Base-by-base conservation (phyloP, 2,113 vertebrate species). In the Archocentrus centrarchus region DNA sequence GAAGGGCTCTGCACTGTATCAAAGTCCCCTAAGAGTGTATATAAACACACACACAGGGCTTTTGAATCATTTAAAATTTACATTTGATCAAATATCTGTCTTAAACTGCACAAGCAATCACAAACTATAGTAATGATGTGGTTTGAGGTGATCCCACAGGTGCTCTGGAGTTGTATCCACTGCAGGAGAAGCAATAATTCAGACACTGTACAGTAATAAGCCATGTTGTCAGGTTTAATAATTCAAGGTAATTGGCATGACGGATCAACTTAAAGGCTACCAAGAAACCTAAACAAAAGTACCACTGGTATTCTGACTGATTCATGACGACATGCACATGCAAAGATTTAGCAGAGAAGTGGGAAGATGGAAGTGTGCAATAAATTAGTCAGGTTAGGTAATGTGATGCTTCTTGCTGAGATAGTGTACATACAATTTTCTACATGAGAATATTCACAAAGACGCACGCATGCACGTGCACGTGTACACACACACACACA, bases 1-100 rank as follows among this genome's bases (percentile, higher is more conserved):
- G 98, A 97, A 47, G 98, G 98, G 92, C 98, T 99, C 95, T 99
- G 98, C 61, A 98, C 97, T 1, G 98, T 95, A 55, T 99, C 98
- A 94, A 99, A 99, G 90, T 99, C 98, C 85, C 96, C 98, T 99
- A 86, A 59, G 85, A 53, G 58, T 1, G 53, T 22, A 79, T 3
- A 63, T 66, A 91, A 84, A 89, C 66, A 81, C 63, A 81, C 63
- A 80, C 59, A 85, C 73, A 60, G 53, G 63, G 70, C 27, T 59
- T 86, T 85, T 68, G 39, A 77, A 87, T 81, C 37, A 60, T 77
- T 85, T 44, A 1, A 88, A 55, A 85, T 83, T 62, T 50, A 76
- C 41, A 85, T 81, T 53, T 47, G 63, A 77, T 86, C 80, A 60
- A 81, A 83, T 79, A 66, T 89, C 66, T 6, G 37, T 70, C 79